Evolutionary conservation across 2,113 vertebrate genomes (phyloP), one percentile per base, ranked within the genome.

Genomic region (Phodopus roborovskii): DNA sequence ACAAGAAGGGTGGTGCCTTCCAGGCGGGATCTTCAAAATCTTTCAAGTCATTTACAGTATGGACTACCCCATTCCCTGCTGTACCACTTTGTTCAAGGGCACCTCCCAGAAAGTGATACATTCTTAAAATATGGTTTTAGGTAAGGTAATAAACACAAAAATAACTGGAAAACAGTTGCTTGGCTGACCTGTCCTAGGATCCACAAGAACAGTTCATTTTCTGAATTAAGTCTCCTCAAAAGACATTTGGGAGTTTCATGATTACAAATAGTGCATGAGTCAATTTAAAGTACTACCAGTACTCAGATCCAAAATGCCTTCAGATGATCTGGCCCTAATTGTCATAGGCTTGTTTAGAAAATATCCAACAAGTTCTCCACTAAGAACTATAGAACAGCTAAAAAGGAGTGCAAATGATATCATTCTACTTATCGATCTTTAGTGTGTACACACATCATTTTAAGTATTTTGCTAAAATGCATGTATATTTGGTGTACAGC

Each of bases 121-220:
- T 24, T 58, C 22, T 64, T 79, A 66, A 78, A 64, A 26, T 9
- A 88, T 48, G 53, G 74, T 95, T 88, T 88, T 16, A 60, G 39
- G 36, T 39, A 94, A 94, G 1, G 9, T 48, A n/a, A 50, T 83
- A 50, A 88, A 13, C 42, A 10, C 24, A 93, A 50, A 50, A 53
- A 22, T 64, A 96, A 95, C 93, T 81, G 66, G 33, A 66, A 90
- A 95, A 62, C 39, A 91, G 33, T 77, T 26, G 86, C 5, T 87
- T 91, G 45, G 36, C 30, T 94, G 11, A 87, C 36, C 30, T 81
- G 39, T 62, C 92, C 15, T 66, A 79, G 45, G 78, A 68, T 22
- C 16, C 77, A 66, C n/a, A n/a, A 36, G 7, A 39, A 39, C n/a
- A 19, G 70, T 39, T 71, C 36, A 71, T 39, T 71, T 70, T n/a